A percentile compares a stretch with the other conserved stretches of the same genome.
These are phyloP conservation scores for Ochropacha duplaris DNA, from an alignment of 2,888 invertebrate species.

Conservation along the genomic window DNA sequence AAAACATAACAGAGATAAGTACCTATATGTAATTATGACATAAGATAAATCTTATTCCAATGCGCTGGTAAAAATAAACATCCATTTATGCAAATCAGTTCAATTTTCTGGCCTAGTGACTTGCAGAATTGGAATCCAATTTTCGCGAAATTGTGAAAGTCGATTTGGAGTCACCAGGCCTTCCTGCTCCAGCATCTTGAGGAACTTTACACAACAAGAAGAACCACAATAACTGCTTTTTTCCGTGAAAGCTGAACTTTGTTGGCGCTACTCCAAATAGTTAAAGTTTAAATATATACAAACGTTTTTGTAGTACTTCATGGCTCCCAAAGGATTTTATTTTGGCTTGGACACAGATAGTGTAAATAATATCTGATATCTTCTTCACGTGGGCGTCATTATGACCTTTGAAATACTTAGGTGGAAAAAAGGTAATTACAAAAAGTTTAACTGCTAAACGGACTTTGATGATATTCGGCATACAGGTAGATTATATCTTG, in stretches of 20 bases:
- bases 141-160: constrained; percentile 22
- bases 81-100: constrained; percentile 38
- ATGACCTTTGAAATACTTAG: no score
- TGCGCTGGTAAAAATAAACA: constrained; percentile 21
- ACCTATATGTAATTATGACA: no score
- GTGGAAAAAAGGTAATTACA: no score
- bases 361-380: background rate
- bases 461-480: no score
- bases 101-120: constrained; percentile 29
- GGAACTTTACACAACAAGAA: background rate
- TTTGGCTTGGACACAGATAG: background rate
- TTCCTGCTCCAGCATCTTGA: background rate
- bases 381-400: background rate
- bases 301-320: background rate
- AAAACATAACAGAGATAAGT: no score
- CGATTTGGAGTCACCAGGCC: background rate
- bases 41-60: background rate
- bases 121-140: constrained; percentile 27
- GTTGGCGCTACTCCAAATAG: background rate
- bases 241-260: background rate
- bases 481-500: no score
- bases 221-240: background rate
- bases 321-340: background rate
- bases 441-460: no score
- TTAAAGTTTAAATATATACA: background rate